Evolutionary conservation across 2,888 invertebrate species (phyloP).

Genomic region (Caenorhabditis drosophilae): DNA sequence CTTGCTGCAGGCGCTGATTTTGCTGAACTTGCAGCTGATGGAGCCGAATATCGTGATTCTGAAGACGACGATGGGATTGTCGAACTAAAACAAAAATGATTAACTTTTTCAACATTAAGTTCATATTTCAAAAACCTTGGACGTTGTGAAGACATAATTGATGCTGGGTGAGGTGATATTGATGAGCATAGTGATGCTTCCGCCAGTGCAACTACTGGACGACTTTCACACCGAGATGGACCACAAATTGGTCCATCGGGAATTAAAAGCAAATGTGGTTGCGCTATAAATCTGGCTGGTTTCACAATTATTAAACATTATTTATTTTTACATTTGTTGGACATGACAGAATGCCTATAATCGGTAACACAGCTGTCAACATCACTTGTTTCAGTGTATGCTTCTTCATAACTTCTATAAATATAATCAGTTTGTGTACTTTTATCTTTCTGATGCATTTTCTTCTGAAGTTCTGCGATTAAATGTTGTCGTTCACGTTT

Average conservation of each 20-base stretch:
- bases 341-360: constrained; percentile 32
- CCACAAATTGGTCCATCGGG: constrained; percentile 47
- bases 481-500: constrained; percentile 43
- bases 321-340: constrained; percentile 28
- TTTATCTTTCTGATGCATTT: constrained; percentile 44
- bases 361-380: constrained; percentile 45
- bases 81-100: constrained; percentile 19
- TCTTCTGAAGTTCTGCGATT: constrained; percentile 49
- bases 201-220: constrained; percentile 44
- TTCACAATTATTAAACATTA: background rate
- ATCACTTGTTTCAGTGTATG: constrained; percentile 49
- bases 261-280: constrained; percentile 33
- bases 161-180: constrained; percentile 20
- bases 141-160: constrained; percentile 23
- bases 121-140: constrained; percentile 2
- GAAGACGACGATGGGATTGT: constrained; percentile 30
- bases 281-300: constrained; percentile 11
- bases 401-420: constrained; percentile 41
- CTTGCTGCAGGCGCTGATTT: constrained; percentile 43
- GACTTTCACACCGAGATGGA: constrained; percentile 46
- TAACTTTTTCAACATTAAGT: too few species aligned
- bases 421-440: constrained; percentile 51
- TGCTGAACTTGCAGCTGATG: constrained; percentile 33
- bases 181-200: constrained; percentile 33
- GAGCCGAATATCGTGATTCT: too few species aligned